Evolutionary conservation across 2,113 vertebrate genomes (phyloP), one percentile per base, ranked within the genome.

Genomic region (Mastomys coucha): DNA sequence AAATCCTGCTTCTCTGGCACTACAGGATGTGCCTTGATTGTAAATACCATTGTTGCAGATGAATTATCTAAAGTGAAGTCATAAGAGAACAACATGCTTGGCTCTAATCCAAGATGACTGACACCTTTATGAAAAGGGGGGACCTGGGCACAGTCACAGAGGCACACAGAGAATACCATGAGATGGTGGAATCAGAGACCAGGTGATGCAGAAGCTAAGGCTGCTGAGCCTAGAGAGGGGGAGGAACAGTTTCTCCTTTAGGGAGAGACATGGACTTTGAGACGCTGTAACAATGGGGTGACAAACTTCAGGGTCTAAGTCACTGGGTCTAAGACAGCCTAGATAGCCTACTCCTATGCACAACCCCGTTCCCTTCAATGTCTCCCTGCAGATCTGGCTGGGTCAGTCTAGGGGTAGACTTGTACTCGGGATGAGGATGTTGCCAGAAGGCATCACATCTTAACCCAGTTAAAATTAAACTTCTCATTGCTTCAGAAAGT

Each of bases 381-480:
- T 65, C 60, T 28, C 39, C 24, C 70, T 81, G 67, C 42, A 33
- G 16, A 69, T 56, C 73, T n/a, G 26, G 39, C 60, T 58, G 39
- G 56, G 31, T 53, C 65, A 70, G 49, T 65, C 8, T 1, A 26
- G 77, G 33, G 7, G n/a, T 14, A 65, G 51, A 58, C 31, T 31
- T 60, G 70, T 33, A 28, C 28, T 91, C 16, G 2, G 2, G 20
- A 22, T 19, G 4, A 69, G 88, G 89, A 56, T 78, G 19, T 58
- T 93, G 81, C 82, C 81, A 85, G 39, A 45, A 7, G 60, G 60
- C 75, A 56, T 77, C n/a, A 20, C 31, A 45, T 58, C n/a, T 67
- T 58, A 89, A 93, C 60, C 75, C 80, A 85, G 69, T 88, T 75
- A 94, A 93, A 94, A 91, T 96, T 56, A 88, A 95, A 96, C 65